Conservation (phyloP, 2,113 vertebrate species). For the Nothocercus julius region DNA sequence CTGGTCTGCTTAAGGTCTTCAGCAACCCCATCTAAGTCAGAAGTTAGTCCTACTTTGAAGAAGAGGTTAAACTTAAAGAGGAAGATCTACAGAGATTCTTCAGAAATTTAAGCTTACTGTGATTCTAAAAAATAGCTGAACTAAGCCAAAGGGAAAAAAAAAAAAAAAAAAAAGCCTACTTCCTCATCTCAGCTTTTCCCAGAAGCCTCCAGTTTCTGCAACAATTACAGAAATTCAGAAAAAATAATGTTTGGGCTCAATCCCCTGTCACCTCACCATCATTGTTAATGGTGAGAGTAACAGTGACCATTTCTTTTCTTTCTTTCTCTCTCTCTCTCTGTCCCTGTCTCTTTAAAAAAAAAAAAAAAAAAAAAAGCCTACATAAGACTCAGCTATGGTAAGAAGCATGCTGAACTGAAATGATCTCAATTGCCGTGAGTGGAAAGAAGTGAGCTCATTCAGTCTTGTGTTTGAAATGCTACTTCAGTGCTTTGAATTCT, state of each 20-base stretch:
- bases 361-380: background rate
- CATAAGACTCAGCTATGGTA: background rate
- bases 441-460: background rate
- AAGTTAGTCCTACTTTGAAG: background rate
- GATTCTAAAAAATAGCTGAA: background rate
- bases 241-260: background rate
- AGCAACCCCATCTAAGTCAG: background rate
- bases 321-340: too few species aligned
- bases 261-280: background rate
- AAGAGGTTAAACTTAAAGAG: background rate
- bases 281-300: background rate
- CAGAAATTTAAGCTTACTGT: background rate
- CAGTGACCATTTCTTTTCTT: background rate
- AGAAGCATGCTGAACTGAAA: background rate
- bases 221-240: background rate
- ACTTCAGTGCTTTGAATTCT: background rate
- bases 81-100: background rate
- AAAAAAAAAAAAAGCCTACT: background rate
- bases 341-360: background rate
- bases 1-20: background rate
- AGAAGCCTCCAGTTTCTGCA: background rate
- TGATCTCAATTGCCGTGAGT: background rate
- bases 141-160: background rate
- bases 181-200: background rate
- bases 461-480: background rate